Percentiles rank a stretch among this genome's conserved stretches.
These are phyloP conservation scores for Philonicus albiceps DNA, from an alignment of 2,888 invertebrate species.

Conservation along the genomic window DNA sequence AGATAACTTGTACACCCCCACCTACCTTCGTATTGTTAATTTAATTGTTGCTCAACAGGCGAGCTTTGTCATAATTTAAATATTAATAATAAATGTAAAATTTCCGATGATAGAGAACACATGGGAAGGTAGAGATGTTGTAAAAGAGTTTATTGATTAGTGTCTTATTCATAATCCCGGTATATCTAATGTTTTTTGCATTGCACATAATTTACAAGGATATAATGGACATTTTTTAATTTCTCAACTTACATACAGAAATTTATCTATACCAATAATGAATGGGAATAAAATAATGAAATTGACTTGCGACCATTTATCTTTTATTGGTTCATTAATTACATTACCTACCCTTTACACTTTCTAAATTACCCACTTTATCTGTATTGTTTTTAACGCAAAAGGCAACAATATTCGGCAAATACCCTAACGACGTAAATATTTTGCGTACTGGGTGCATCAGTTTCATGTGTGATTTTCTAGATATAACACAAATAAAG, in stretches of 20 bases:
- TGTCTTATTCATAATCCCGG: neutral
- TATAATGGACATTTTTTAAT: constrained; percentile 34
- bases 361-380: too few relatives aligned
- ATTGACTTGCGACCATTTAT: neutral
- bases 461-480: too few relatives aligned
- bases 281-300: constrained; percentile 31
- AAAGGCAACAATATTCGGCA: too few relatives aligned
- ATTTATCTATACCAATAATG: neutral
- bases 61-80: neutral
- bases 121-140: neutral
- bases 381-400: too few relatives aligned
- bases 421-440: too few relatives aligned
- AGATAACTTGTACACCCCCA: neutral
- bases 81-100: neutral
- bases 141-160: neutral
- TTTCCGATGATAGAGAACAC: neutral
- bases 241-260: constrained; percentile 5
- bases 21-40: neutral
- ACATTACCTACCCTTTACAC: neutral
- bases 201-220: constrained; percentile 32
- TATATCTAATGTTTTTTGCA: neutral
- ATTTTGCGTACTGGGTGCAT: too few relatives aligned
- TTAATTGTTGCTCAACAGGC: neutral
- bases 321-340: constrained; percentile 28
- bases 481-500: too few relatives aligned